Conservation (phyloP, 2,888 invertebrate species). For the Muschampia plurimacula region DNA sequence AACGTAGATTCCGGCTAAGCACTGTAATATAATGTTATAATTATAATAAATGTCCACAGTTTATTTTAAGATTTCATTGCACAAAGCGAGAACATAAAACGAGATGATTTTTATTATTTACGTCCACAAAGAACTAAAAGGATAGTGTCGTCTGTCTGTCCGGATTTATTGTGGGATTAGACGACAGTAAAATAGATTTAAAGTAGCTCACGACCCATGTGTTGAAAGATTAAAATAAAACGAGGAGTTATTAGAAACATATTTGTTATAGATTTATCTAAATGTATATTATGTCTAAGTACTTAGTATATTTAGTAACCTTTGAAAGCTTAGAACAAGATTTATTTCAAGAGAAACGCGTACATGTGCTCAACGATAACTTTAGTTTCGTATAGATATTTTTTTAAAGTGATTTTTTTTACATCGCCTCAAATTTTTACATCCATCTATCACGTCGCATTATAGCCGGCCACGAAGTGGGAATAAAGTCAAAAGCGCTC, state of each 20-base stretch:
- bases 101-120: slow-evolving; percentile 38
- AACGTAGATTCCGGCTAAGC: neutral
- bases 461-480: too few species aligned
- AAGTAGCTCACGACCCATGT: slow-evolving; percentile 66
- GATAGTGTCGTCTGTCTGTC: slow-evolving; percentile 48
- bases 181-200: slow-evolving; percentile 66
- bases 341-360: neutral
- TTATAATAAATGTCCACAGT: slow-evolving; percentile 18
- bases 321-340: neutral
- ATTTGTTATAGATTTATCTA: slow-evolving; percentile 36
- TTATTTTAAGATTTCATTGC: slow-evolving; percentile 40
- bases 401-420: too few species aligned
- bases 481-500: too few species aligned
- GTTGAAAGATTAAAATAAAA: slow-evolving; percentile 66
- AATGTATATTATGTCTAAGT: neutral
- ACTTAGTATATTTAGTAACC: neutral
- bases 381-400: too few species aligned
- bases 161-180: slow-evolving; percentile 70
- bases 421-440: too few species aligned
- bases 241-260: slow-evolving; percentile 44
- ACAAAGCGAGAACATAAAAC: slow-evolving; percentile 37
- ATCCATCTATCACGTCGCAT: too few species aligned
- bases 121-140: slow-evolving; percentile 52
- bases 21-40: neutral
- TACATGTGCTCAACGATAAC: too few species aligned